These are phyloP conservation scores for Eupeodes luniger DNA, from an alignment of 2,888 invertebrate genomes.

Conservation along the genomic window DNA sequence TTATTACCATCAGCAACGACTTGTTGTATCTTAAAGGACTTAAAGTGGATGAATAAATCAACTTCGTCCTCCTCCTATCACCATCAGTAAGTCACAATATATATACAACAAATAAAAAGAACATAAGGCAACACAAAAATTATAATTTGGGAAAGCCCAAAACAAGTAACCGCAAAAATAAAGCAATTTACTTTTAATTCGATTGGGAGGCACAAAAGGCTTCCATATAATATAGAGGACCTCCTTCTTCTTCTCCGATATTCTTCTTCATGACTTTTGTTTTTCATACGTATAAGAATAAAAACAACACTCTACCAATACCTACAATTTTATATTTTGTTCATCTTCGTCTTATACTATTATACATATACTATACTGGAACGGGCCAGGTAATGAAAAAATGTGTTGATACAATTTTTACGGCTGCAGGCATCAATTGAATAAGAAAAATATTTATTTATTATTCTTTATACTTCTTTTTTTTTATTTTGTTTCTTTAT, in stretches of 20 bases:
- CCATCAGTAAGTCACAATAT: not conserved
- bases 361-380: not conserved
- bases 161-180: slow-evolving; percentile 60
- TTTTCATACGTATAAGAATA: not conserved
- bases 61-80: slow-evolving; percentile 17
- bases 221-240: not conserved
- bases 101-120: not conserved
- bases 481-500: slow-evolving; percentile 14
- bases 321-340: not conserved
- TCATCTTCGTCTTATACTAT: not conserved
- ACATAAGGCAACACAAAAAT: not conserved
- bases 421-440: slow-evolving; percentile 75
- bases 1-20: slow-evolving; percentile 55
- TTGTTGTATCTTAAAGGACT: slow-evolving; percentile 69
- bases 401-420: slow-evolving; percentile 72
- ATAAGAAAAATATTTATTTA: slow-evolving; percentile 59
- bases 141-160: slow-evolving; percentile 12
- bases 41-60: slow-evolving; percentile 73
- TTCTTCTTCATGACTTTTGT: not conserved
- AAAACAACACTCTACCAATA: not conserved
- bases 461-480: slow-evolving; percentile 18
- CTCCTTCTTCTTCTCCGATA: not conserved
- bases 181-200: slow-evolving; percentile 74
- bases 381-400: slow-evolving; percentile 49
- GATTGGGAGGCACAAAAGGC: slow-evolving; percentile 59